These are phyloP conservation scores for Atrina japonica DNA, from an alignment of 2,888 invertebrate species.

Conservation along the genomic window DNA sequence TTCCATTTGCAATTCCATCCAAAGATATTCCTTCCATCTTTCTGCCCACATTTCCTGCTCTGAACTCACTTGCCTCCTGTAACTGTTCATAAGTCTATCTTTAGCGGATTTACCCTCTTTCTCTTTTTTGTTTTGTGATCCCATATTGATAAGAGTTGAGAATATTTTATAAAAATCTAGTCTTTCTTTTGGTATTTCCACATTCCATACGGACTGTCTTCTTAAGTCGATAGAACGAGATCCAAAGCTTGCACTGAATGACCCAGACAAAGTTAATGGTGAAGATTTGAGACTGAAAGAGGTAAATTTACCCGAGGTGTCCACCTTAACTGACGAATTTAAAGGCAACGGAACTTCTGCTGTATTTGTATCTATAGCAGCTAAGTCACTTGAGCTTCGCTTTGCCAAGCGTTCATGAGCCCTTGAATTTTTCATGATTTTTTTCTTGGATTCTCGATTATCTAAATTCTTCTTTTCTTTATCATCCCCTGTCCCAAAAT, in stretches of 20 bases:
- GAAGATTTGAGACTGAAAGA: constrained; percentile 21
- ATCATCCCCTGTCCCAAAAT: constrained; percentile 56
- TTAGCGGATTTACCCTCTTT: constrained; percentile 68
- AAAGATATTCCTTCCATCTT: constrained; percentile 93
- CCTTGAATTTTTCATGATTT: constrained; percentile 59
- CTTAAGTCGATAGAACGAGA: constrained; percentile 23
- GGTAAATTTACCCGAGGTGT: constrained; percentile 64
- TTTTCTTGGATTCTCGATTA: constrained; percentile 63
- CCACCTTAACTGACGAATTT: constrained; percentile 56
- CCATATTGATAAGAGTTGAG: constrained; percentile 88
- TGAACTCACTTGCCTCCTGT: constrained; percentile 83
- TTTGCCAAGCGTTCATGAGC: constrained; percentile 64
- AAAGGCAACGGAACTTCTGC: constrained; percentile 59
- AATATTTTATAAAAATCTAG: constrained; percentile 83
- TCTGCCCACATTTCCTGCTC: constrained; percentile 94
- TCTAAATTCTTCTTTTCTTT: constrained; percentile 66
- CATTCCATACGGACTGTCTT: constrained; percentile 45
- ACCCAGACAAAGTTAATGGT: not conserved
- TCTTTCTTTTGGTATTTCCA: constrained; percentile 70
- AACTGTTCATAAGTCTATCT: constrained; percentile 54
- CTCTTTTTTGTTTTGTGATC: constrained; percentile 79
- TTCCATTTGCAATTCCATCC: constrained; percentile 94
- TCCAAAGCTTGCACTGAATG: constrained; percentile 10
- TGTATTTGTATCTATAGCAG: constrained; percentile 45
- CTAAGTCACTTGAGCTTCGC: constrained; percentile 60